Evolutionary conservation across 2,113 vertebrate species (phyloP), one percentile per base, ranked within the genome.

Genomic region (Lophura nycthemera): DNA sequence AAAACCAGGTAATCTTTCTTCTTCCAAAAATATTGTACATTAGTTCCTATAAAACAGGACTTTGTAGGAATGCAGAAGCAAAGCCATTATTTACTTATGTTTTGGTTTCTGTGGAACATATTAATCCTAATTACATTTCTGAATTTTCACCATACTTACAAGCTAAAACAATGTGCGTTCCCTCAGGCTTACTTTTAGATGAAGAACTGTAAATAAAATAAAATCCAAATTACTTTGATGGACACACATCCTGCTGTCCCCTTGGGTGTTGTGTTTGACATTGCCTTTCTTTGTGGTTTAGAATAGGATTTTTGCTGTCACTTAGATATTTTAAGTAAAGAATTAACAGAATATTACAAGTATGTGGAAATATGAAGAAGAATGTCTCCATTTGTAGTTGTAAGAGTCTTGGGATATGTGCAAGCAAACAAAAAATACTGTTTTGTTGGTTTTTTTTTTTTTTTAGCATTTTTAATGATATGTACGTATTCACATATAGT

Each of bases 291-390:
- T 71, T 59, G 38, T 91, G 59, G 57, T 92, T 95, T 95, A 76
- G 89, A 56, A 56, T 48, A 75, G 73, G 45, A 76, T 95, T 78
- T 93, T 95, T 96, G 74, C 89, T 96, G 92, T 97, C 81, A 95
- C 47, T 88, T 95, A 83, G 92, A 77, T 88, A 57, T 71, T 86
- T 90, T 72, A 83, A 93, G 78, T 79, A 89, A 92, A 65, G 63
- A 72, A 45, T 89, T 65, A 80, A 25, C 36, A 61, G 43, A 70
- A 45, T 88, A 63, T 88, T 79, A 0, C 48, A 48, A 84, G 9
- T 54, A 60, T 48, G 32, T 74, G 27, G 24, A 85, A 82, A 1
- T 71, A 57, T 38, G 57, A 92, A 65, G 52, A 88, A 17, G 21
- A 82, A 48, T 61, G 38, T 83, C 64, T 91, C 19, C 70, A 7